phyloP scores from a whole-genome alignment of 2,113 vertebrate species.

The Apteryx owenii region DNA sequence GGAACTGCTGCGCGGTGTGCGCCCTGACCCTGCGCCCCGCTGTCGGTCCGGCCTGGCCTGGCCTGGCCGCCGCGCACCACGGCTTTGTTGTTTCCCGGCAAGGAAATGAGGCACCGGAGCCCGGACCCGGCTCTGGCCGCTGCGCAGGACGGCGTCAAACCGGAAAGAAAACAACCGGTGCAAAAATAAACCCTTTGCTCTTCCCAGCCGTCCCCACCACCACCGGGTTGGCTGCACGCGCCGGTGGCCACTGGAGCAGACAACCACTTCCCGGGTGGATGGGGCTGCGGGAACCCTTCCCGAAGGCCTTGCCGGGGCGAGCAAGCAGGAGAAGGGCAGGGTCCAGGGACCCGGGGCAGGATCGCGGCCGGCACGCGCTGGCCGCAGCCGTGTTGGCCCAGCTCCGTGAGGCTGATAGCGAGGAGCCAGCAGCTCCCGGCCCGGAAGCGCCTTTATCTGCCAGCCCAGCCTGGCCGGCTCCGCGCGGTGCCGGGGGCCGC shows the following conservation, averaged over 20 bases:
- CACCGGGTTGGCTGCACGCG: neutral
- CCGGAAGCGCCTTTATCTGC: slow-evolving; percentile 37
- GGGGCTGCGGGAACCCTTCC: neutral
- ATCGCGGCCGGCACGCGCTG: too few relatives aligned
- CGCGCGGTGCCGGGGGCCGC: neutral
- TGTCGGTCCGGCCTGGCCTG: neutral
- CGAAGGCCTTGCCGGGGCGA: neutral
- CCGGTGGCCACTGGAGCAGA: too few relatives aligned
- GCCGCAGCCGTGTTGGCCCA: neutral
- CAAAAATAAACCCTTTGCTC: slow-evolving; percentile 37
- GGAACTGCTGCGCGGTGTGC: slow-evolving; percentile 4
- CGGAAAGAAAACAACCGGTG: slow-evolving; percentile 65
- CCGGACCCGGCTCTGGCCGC: neutral
- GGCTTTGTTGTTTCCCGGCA: slow-evolving; percentile 64
- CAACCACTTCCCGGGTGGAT: neutral
- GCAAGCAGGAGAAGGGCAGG: too few relatives aligned
- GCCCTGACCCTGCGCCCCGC: slow-evolving; percentile 38
- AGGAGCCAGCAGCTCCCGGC: neutral
- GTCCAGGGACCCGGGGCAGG: neutral
- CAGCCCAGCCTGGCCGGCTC: neutral
- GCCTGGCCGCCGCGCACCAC: neutral
- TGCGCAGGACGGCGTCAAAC: neutral
- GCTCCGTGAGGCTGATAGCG: neutral
- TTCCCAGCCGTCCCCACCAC: neutral
- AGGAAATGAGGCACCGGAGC: slow-evolving; percentile 57